Evolutionary conservation across 2,113 vertebrate species (phyloP).

Genomic region (Hippocampus guttulatus): DNA sequence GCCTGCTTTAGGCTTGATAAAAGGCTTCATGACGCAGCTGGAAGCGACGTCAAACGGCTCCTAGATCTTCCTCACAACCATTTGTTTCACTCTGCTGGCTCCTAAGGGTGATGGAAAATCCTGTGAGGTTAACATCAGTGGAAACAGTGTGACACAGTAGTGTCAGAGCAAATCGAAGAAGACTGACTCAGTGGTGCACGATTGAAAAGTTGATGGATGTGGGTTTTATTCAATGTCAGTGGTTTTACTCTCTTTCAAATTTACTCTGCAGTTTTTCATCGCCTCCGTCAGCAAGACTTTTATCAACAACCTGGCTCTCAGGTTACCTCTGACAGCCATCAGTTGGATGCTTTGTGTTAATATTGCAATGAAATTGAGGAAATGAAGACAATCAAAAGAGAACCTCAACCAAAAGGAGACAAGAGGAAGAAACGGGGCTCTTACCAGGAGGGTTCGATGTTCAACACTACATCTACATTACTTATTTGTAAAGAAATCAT

Average conservation of each 20-base stretch:
- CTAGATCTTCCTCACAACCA: constrained; percentile 20
- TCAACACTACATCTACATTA: neutral
- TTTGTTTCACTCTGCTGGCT: constrained; percentile 52
- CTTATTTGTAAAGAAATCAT: neutral
- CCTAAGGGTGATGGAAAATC: constrained; percentile 35
- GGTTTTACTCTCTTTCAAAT: constrained; percentile 21
- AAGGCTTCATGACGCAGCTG: constrained; percentile 35
- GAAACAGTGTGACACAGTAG: constrained; percentile 7
- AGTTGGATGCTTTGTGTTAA: neutral
- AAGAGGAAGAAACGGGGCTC: neutral
- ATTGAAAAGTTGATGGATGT: constrained; percentile 34
- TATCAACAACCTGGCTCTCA: neutral
- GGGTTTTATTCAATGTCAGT: constrained; percentile 11
- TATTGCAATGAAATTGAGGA: neutral
- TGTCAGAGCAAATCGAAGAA: constrained; percentile 41
- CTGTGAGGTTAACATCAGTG: constrained; percentile 32
- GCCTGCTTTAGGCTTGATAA: constrained; percentile 52
- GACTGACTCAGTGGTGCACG: constrained; percentile 21
- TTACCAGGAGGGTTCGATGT: neutral
- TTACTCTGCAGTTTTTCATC: constrained; percentile 18
- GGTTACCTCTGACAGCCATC: neutral
- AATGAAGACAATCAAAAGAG: neutral
- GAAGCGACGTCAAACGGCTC: constrained; percentile 43
- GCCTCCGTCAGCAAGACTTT: neutral
- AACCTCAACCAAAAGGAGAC: neutral